phyloP scores from a whole-genome alignment of 2,888 invertebrate genomes.

The Gonocerus acuteangulatus region DNA sequence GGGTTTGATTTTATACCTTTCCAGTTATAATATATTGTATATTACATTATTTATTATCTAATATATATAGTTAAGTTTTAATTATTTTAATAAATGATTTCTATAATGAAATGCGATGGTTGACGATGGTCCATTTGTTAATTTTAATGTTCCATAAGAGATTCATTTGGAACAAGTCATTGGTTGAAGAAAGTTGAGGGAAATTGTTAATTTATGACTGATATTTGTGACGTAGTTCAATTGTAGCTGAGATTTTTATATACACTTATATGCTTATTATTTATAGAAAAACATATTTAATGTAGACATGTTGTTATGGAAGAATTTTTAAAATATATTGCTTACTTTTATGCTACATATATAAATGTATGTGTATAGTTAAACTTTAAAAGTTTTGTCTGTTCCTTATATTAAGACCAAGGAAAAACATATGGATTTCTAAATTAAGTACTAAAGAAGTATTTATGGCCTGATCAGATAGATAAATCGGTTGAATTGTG shows the following conservation, averaged over 20 bases:
- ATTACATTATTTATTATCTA: background rate
- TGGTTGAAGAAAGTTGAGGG: background rate
- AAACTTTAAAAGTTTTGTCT: conserved; percentile 16
- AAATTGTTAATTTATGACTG: conserved; percentile 1
- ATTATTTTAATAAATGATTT: too few species aligned
- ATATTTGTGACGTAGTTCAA: background rate
- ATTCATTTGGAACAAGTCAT: too few species aligned
- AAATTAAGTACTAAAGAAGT: conserved; percentile 2
- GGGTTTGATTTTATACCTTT: too few species aligned
- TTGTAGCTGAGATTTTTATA: conserved; percentile 1
- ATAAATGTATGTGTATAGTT: conserved; percentile 9
- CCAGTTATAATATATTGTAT: too few species aligned
- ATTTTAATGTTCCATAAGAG: too few species aligned
- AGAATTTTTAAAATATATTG: background rate
- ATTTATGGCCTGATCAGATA: too few species aligned
- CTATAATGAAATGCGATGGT: conserved; percentile 13
- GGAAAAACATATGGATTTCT: conserved; percentile 12
- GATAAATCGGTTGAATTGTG: too few species aligned
- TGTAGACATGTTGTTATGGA: background rate
- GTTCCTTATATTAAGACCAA: conserved; percentile 17
- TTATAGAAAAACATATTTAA: background rate
- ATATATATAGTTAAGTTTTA: background rate
- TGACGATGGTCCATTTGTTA: conserved; percentile 13
- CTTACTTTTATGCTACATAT: background rate
- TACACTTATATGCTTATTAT: background rate